Evolutionary conservation across 1,140 invertebrate species (phyloP).

Genomic region (Bombus vancouverensis): DNA sequence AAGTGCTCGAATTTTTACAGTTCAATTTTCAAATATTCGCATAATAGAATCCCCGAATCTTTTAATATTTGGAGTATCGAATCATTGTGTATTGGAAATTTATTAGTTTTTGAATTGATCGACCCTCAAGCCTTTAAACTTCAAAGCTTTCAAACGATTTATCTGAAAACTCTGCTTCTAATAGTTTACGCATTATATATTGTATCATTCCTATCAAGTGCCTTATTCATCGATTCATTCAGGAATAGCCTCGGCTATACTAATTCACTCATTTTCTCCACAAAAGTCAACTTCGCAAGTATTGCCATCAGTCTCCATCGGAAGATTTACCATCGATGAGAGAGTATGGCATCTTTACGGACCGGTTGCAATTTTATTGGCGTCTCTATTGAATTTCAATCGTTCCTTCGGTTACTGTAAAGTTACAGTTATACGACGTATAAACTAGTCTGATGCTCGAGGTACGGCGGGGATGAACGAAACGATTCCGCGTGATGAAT

Average conservation of each 20-base stretch:
- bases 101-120: background rate
- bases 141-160: background rate
- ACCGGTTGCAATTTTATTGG: constrained; percentile 32
- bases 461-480: constrained; percentile 6
- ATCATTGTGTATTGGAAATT: background rate
- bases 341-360: background rate
- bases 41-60: background rate
- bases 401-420: constrained; percentile 2
- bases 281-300: background rate
- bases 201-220: background rate
- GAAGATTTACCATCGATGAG: background rate
- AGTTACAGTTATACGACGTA: constrained; percentile 49
- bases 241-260: background rate
- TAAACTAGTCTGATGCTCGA: constrained; percentile 16
- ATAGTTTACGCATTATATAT: background rate
- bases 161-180: background rate
- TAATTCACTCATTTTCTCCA: constrained; percentile 32
- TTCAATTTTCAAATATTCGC: no score
- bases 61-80: background rate
- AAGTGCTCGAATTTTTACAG: background rate
- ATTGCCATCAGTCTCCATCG: background rate
- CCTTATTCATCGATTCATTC: background rate
- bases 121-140: background rate
- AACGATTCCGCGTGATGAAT: constrained; percentile 38
- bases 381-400: constrained; percentile 45